phyloP scores from a whole-genome alignment of 1,140 invertebrate species.

The Drosophila nigromelanica region DNA sequence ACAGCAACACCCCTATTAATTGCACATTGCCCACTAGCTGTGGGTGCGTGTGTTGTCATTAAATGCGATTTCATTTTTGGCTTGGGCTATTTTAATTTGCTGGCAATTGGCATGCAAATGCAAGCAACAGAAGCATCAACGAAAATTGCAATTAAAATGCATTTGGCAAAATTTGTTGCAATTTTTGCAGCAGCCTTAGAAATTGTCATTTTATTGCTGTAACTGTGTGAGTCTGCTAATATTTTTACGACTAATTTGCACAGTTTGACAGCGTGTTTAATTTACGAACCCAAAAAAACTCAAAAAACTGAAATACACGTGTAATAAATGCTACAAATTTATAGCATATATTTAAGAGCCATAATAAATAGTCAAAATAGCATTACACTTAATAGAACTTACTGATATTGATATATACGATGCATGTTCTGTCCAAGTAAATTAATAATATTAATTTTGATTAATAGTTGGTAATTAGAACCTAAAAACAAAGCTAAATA shows the following conservation, averaged over 20 bases:
- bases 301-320: not conserved
- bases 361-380: not conserved
- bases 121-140: constrained; percentile 13
- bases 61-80: constrained; percentile 60
- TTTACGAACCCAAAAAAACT: constrained; percentile 26
- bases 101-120: constrained; percentile 61
- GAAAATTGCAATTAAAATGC: constrained; percentile 75
- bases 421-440: too few relatives aligned
- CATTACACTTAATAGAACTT: too few relatives aligned
- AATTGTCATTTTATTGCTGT: constrained; percentile 40
- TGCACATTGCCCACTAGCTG: constrained; percentile 7
- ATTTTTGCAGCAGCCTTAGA: constrained; percentile 25
- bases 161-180: constrained; percentile 65
- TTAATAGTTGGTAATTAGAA: too few relatives aligned
- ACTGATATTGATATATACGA: too few relatives aligned
- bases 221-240: not conserved
- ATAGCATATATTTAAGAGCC: constrained; percentile 36
- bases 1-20: not conserved
- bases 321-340: constrained; percentile 21
- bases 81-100: constrained; percentile 60
- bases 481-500: not conserved
- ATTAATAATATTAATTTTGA: not conserved
- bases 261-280: constrained; percentile 77
- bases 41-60: constrained; percentile 33
- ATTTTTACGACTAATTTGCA: constrained; percentile 63